phyloP scores from a whole-genome alignment of 2,888 invertebrate genomes.

The Chaetoderma sp. region DNA sequence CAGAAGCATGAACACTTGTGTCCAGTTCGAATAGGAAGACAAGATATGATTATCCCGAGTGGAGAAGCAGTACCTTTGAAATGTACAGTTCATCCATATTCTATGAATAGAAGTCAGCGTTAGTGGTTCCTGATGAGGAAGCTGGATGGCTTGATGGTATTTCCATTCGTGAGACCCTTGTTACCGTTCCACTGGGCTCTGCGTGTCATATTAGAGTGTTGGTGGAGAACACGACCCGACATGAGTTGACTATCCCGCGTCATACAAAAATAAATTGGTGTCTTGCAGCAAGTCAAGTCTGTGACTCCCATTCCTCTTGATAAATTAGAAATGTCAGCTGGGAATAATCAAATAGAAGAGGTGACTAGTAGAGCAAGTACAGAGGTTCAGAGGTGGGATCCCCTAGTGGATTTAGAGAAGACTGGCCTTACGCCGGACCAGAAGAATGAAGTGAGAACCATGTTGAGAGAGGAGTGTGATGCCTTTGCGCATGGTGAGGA shows the following conservation, averaged over 20 bases:
- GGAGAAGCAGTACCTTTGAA: neutral
- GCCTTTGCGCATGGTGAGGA: conserved; percentile 36
- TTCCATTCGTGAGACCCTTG: neutral
- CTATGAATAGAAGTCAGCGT: no score
- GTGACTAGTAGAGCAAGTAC: neutral
- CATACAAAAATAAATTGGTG: neutral
- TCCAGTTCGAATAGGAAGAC: neutral
- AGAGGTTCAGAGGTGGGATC: conserved; percentile 22
- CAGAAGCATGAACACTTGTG: neutral
- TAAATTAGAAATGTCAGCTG: neutral
- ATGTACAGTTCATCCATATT: neutral
- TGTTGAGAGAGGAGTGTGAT: conserved; percentile 29
- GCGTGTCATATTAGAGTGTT: neutral
- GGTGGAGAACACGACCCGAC: neutral
- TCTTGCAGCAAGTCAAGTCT: neutral
- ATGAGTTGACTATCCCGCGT: neutral
- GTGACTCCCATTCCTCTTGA: neutral
- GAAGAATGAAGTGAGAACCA: conserved; percentile 11
- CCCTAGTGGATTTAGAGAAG: conserved; percentile 20
- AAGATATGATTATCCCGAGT: neutral
- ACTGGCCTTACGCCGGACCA: conserved; percentile 16
- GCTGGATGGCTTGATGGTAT: neutral
- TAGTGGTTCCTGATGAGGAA: no score
- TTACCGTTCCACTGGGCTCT: neutral
- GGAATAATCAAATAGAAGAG: neutral